Conservation (phyloP, 2,797 vertebrate genomes). For the Leptatherina wallacei region DNA sequence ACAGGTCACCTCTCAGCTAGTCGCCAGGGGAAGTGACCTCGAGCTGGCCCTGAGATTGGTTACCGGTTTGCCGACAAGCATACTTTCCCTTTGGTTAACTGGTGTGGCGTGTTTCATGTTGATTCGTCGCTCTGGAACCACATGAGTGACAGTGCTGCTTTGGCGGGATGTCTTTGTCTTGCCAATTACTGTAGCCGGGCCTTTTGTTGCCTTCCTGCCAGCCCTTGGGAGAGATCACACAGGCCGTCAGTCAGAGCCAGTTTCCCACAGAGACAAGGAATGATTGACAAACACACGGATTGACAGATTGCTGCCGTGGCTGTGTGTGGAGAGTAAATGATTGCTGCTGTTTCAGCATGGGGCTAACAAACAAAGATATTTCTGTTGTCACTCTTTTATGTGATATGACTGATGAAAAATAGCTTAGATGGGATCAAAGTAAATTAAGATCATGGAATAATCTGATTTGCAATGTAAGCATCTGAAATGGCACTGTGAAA, state of each 20-base stretch:
- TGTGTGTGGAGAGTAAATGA: constrained; percentile 75
- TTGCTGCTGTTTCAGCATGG: constrained; percentile 70
- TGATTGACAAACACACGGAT: constrained; percentile 74
- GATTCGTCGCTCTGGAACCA: constrained; percentile 60
- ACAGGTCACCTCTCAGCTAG: constrained; percentile 75
- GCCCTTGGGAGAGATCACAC: constrained; percentile 80
- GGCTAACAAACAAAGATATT: constrained; percentile 73
- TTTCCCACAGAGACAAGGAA: constrained; percentile 62
- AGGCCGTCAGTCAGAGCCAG: constrained; percentile 75
- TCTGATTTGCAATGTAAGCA: constrained; percentile 50
- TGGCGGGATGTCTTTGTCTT: constrained; percentile 76
- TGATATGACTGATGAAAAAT: constrained; percentile 61
- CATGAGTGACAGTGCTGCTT: constrained; percentile 76
- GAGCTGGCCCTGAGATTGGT: constrained; percentile 62
- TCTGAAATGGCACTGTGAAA: constrained; percentile 48
- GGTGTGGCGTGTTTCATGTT: constrained; percentile 68
- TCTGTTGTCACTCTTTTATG: constrained; percentile 58
- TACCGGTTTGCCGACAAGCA: constrained; percentile 51
- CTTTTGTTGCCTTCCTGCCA: constrained; percentile 73
- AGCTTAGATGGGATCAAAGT: constrained; percentile 62
- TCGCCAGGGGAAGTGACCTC: constrained; percentile 63
- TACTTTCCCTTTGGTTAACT: constrained; percentile 66
- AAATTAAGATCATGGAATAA: constrained; percentile 34
- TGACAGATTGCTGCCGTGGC: constrained; percentile 69
- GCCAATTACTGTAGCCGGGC: constrained; percentile 76